These are phyloP conservation scores for Cryptus viduatorius DNA, from an alignment of 2,888 invertebrate genomes.

Conservation along the genomic window DNA sequence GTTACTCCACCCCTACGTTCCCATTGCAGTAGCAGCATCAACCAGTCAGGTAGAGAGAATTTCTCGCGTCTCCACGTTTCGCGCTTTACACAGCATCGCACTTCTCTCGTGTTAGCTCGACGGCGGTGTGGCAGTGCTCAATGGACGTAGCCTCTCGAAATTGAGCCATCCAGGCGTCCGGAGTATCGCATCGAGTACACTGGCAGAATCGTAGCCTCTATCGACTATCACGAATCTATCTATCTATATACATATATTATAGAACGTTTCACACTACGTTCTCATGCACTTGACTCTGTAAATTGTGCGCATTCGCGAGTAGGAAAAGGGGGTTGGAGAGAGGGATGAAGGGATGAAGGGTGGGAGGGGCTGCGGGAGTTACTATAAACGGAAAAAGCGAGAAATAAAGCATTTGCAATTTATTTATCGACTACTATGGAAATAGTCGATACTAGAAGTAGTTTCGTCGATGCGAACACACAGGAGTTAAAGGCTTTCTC, in stretches of 20 bases:
- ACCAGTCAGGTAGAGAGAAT: conserved; percentile 74
- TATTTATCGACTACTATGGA: conserved; percentile 42
- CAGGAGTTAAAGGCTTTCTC: background rate
- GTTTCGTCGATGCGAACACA: background rate
- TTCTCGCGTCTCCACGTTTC: conserved; percentile 80
- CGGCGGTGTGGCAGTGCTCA: conserved; percentile 22
- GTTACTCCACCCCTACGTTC: conserved; percentile 33
- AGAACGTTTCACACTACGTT: conserved; percentile 14
- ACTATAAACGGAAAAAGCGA: conserved; percentile 32
- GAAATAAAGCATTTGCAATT: conserved; percentile 53
- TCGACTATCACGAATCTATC: background rate
- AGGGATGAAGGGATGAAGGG: background rate
- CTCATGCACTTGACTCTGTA: conserved; percentile 53
- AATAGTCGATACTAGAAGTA: conserved; percentile 18
- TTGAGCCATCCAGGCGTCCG: conserved; percentile 77
- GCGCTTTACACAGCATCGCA: conserved; percentile 81
- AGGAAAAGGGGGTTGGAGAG: background rate
- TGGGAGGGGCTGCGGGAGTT: background rate
- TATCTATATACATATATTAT: background rate
- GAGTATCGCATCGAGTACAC: conserved; percentile 61
- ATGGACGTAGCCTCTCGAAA: conserved; percentile 77
- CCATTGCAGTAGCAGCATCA: conserved; percentile 48
- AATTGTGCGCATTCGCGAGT: conserved; percentile 55
- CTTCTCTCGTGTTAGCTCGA: conserved; percentile 79
- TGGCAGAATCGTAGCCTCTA: conserved; percentile 6